Conservation (phyloP, 2,113 vertebrate genomes). For the Rhinoderma darwinii region DNA sequence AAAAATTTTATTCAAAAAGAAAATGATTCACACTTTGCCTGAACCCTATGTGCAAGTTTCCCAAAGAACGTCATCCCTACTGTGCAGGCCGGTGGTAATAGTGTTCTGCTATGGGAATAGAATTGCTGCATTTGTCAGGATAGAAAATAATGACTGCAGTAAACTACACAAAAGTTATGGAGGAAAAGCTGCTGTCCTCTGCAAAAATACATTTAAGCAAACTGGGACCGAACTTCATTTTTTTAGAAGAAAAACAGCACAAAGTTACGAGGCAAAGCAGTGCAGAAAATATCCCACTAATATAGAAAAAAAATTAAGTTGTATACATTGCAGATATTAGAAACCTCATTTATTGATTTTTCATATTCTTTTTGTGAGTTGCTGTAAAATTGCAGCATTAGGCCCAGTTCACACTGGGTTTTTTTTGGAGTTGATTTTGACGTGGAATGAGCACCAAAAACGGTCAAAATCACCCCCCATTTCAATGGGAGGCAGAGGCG, state of each 20-base stretch:
- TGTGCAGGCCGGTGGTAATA: neutral
- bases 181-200: neutral
- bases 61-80: neutral
- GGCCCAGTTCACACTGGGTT: too few species aligned
- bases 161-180: slow-evolving; percentile 12
- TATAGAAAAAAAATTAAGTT: too few species aligned
- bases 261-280: neutral
- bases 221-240: neutral
- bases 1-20: neutral
- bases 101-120: neutral
- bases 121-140: slow-evolving; percentile 18
- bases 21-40: neutral
- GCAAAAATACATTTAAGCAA: neutral
- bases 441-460: too few species aligned
- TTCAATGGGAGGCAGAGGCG: too few species aligned
- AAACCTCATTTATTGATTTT: too few species aligned
- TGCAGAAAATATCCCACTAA: neutral
- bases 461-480: too few species aligned
- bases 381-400: too few species aligned
- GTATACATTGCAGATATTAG: too few species aligned
- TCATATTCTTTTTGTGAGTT: too few species aligned
- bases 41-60: neutral
- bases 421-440: too few species aligned
- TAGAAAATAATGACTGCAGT: slow-evolving; percentile 4
- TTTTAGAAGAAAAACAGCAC: neutral